Evolutionary conservation across 1,140 invertebrate genomes (phyloP).

Genomic region (Ceratosolen fusciceps): DNA sequence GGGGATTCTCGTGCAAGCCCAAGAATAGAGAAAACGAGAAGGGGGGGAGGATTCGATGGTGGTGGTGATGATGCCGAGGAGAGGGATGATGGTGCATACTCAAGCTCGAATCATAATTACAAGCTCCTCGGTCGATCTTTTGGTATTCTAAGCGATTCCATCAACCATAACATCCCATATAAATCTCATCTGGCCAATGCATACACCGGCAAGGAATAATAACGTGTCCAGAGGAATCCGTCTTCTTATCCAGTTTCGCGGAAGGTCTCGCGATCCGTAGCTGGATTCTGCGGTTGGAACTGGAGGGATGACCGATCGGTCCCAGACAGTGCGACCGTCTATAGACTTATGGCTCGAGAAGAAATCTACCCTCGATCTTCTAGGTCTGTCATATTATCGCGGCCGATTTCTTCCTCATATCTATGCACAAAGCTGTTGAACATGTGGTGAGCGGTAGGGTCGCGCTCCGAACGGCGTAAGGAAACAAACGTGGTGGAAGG

Average conservation of each 20-base stretch:
- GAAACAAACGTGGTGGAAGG: no score
- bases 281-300: no score
- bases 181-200: slow-evolving; percentile 33
- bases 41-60: no score
- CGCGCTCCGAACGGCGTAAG: no score
- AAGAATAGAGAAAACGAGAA: no score
- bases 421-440: background rate
- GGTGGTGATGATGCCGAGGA: no score
- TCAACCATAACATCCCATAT: slow-evolving; percentile 10
- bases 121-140: background rate
- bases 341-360: slow-evolving; percentile 56
- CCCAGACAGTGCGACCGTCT: slow-evolving; percentile 47
- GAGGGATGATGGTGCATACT: background rate
- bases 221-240: background rate
- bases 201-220: slow-evolving; percentile 8
- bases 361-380: slow-evolving; percentile 48
- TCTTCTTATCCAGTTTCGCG: background rate
- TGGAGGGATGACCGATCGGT: slow-evolving; percentile 28
- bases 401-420: slow-evolving; percentile 13
- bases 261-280: background rate
- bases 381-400: slow-evolving; percentile 46
- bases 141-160: background rate
- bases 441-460: background rate
- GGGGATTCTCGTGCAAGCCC: no score
- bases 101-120: background rate